These are phyloP conservation scores for Gallinago solitaria DNA, from an alignment of 2,797 vertebrate genomes.

Conservation along the genomic window DNA sequence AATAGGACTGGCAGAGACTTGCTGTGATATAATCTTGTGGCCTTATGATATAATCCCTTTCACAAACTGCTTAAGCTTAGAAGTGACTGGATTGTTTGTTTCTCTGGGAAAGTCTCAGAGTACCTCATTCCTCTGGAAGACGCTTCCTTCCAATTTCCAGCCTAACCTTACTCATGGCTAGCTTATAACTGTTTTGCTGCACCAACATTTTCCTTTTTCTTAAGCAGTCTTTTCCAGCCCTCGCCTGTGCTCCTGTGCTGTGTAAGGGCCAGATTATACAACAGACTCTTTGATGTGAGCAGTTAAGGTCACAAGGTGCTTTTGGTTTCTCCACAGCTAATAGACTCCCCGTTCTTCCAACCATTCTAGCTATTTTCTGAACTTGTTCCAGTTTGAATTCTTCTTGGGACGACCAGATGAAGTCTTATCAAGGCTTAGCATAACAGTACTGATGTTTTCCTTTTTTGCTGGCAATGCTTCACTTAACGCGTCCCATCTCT, in stretches of 20 bases:
- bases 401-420: not conserved
- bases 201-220: not conserved
- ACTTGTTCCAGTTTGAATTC: not conserved
- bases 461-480: not conserved
- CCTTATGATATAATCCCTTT: conserved; percentile 35
- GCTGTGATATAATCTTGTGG: conserved; percentile 46
- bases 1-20: conserved; percentile 52
- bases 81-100: conserved; percentile 17
- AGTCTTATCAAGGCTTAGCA: not conserved
- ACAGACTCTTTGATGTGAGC: not conserved
- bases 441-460: not conserved
- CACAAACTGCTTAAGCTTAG: conserved; percentile 16
- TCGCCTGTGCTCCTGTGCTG: not conserved
- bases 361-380: not conserved
- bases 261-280: not conserved
- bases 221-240: not conserved
- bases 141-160: not conserved
- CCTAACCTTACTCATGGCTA: not conserved
- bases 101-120: conserved; percentile 18
- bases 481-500: not conserved
- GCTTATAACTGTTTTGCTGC: not conserved
- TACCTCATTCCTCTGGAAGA: not conserved
- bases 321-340: not conserved
- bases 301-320: not conserved
- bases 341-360: not conserved